Conservation (phyloP, 2,888 invertebrate species). For the Chymomyza amoena region DNA sequence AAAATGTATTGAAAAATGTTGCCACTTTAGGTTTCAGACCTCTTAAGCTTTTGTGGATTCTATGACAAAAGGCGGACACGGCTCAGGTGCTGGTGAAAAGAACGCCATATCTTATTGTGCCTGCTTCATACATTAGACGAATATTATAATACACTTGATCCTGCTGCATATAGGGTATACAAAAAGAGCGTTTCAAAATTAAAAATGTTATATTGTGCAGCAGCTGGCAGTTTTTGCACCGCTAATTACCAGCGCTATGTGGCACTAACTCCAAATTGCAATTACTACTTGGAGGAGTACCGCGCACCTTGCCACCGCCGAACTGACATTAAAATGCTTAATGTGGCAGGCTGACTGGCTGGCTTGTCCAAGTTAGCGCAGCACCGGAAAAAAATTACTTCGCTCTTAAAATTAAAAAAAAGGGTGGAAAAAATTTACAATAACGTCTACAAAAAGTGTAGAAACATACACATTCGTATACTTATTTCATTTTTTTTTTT, state of each 20-base stretch:
- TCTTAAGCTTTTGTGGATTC: too few relatives aligned
- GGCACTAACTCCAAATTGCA: slow-evolving; percentile 53
- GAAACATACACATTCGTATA: slow-evolving; percentile 1
- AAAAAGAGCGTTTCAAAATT: slow-evolving; percentile 26
- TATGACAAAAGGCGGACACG: too few relatives aligned
- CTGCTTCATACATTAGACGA: too few relatives aligned
- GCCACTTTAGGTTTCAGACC: too few relatives aligned
- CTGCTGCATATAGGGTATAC: not conserved
- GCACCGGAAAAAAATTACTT: slow-evolving; percentile 37
- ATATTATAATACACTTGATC: not conserved
- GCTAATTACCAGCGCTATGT: slow-evolving; percentile 63
- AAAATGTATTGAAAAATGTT: too few relatives aligned
- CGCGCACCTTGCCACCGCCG: slow-evolving; percentile 14
- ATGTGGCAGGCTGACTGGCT: slow-evolving; percentile 57
- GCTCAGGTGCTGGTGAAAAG: too few relatives aligned
- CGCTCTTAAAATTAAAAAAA: slow-evolving; percentile 50
- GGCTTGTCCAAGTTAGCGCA: slow-evolving; percentile 22
- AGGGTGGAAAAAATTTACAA: not conserved
- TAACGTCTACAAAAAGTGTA: slow-evolving; percentile 20
- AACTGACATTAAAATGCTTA: slow-evolving; percentile 76
- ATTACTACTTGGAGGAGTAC: slow-evolving; percentile 57
- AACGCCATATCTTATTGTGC: too few relatives aligned
- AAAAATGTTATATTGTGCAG: slow-evolving; percentile 61
- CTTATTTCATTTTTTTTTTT: slow-evolving; percentile 14
- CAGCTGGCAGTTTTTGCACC: slow-evolving; percentile 64